Evolutionary conservation across 1,140 invertebrate species (phyloP).

Genomic region (Tetragonula clypearis): DNA sequence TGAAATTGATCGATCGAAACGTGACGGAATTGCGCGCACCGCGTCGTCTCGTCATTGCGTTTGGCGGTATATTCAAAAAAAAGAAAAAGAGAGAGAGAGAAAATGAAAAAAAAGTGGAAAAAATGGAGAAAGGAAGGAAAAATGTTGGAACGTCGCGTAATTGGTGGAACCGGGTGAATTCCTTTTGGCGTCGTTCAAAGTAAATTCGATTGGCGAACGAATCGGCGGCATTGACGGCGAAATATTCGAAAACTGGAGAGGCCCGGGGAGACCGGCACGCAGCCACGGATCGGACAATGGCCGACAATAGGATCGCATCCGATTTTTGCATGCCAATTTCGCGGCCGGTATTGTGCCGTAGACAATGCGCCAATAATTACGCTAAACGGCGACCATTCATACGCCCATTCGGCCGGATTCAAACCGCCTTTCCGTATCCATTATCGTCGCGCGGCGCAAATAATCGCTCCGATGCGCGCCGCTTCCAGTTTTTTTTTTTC

Average conservation of each 20-base stretch:
- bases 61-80: conserved; percentile 12
- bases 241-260: conserved; percentile 73
- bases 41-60: background rate
- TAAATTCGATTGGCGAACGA: conserved; percentile 61
- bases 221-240: conserved; percentile 63
- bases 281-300: conserved; percentile 76
- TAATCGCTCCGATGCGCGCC: conserved; percentile 74
- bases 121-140: background rate
- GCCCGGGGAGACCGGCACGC: conserved; percentile 48
- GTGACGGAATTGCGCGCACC: background rate
- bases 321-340: conserved; percentile 82
- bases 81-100: fast-evolving
- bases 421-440: conserved; percentile 80
- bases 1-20: background rate
- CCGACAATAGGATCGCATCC: conserved; percentile 80
- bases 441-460: conserved; percentile 78
- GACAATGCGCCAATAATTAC: conserved; percentile 82
- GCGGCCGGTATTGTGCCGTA: conserved; percentile 79
- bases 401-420: conserved; percentile 79
- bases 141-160: conserved; percentile 3
- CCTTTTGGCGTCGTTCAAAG: conserved; percentile 22
- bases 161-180: conserved; percentile 27
- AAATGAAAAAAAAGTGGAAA: background rate
- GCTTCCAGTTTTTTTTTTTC: conserved; percentile 55
- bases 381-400: conserved; percentile 81